Evolutionary conservation across 1,140 invertebrate genomes (phyloP).

Genomic region (Oscheius sp.): DNA sequence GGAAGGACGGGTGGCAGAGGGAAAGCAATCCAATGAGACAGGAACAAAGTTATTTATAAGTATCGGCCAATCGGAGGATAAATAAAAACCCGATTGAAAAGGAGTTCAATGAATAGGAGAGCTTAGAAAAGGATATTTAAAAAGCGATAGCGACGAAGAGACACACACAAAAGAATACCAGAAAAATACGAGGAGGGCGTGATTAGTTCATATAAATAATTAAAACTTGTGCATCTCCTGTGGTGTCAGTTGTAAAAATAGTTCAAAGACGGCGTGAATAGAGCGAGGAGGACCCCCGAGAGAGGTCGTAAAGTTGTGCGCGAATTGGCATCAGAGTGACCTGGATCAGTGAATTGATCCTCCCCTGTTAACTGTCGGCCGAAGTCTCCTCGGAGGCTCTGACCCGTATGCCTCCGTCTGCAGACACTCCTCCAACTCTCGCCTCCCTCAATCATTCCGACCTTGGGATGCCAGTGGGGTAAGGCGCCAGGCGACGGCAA

Average conservation of each 20-base stretch:
- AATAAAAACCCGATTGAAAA: too few species aligned
- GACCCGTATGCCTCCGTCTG: too few species aligned
- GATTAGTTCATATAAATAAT: too few species aligned
- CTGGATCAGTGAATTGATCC: not conserved
- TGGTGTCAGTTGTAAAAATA: not conserved
- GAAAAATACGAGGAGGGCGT: not conserved
- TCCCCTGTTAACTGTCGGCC: not conserved
- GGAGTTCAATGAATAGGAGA: not conserved
- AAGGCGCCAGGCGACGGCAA: conserved; percentile 1
- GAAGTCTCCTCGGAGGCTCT: not conserved
- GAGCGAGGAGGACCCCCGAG: not conserved
- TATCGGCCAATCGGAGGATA: not conserved
- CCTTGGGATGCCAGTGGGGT: not conserved
- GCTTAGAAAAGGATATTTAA: too few species aligned
- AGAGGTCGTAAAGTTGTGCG: not conserved
- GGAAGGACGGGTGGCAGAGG: not conserved
- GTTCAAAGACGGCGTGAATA: not conserved
- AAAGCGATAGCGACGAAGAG: too few species aligned
- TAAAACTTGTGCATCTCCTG: too few species aligned
- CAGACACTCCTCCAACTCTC: too few species aligned
- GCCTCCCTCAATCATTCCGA: too few species aligned
- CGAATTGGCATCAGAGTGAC: conserved; percentile 1
- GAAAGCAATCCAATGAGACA: not conserved
- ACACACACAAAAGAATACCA: not conserved
- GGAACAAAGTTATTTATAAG: not conserved